These are phyloP conservation scores for Drosophila meridionalis DNA, from an alignment of 2,888 invertebrate species.

Conservation along the genomic window DNA sequence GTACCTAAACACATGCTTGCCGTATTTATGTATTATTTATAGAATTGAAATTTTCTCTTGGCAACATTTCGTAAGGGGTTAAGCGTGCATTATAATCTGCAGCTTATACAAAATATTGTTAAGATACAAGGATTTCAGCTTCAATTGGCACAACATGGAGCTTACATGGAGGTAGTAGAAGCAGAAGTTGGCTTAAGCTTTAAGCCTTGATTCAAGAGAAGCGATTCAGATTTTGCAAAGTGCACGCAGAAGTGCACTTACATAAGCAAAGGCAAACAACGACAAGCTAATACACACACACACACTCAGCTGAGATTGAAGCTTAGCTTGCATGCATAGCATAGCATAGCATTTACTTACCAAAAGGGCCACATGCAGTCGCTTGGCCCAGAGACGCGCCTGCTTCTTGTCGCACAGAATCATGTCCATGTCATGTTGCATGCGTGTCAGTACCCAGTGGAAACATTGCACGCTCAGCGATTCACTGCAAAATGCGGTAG, in stretches of 20 bases:
- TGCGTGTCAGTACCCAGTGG: conserved; percentile 90
- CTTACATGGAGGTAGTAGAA: conserved; percentile 18
- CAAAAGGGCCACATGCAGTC: conserved; percentile 92
- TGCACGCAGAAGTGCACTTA: conserved; percentile 78
- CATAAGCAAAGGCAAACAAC: conserved; percentile 65
- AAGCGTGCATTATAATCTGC: background rate
- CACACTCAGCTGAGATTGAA: conserved; percentile 15
- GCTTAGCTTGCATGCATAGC: conserved; percentile 43
- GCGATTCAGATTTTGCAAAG: conserved; percentile 50
- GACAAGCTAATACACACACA: conserved; percentile 41
- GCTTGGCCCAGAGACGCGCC: conserved; percentile 91
- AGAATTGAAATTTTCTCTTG: background rate
- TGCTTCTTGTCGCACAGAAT: conserved; percentile 94
- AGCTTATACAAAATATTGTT: conserved; percentile 9
- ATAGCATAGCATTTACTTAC: conserved; percentile 70
- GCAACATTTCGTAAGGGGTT: background rate
- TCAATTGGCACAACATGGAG: conserved; percentile 14
- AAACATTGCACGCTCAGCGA: conserved; percentile 96
- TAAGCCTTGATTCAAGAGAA: conserved; percentile 53
- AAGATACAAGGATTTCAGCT: conserved; percentile 12
- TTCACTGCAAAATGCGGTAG: conserved; percentile 88
- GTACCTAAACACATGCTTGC: background rate
- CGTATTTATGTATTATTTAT: background rate
- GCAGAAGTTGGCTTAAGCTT: conserved; percentile 47
- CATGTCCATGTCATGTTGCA: conserved; percentile 95